phyloP scores from a whole-genome alignment of 2,888 invertebrate species.

The Smittia aterrima region DNA sequence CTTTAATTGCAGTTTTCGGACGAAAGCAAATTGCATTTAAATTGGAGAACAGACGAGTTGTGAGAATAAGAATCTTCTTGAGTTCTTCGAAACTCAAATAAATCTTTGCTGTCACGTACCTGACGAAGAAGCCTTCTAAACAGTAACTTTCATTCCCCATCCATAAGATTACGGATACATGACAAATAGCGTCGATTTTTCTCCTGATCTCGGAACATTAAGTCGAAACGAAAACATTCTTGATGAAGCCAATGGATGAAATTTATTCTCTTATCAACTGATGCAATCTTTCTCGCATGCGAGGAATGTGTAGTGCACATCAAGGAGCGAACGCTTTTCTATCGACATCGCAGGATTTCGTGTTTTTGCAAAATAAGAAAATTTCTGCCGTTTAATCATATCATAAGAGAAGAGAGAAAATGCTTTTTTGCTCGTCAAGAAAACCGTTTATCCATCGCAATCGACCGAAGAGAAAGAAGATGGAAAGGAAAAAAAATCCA shows the following conservation, averaged over 20 bases:
- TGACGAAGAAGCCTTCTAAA: too few relatives aligned
- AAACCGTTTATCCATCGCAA: constrained; percentile 8
- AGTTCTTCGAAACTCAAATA: too few relatives aligned
- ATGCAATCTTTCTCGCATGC: neutral
- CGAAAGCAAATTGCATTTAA: neutral
- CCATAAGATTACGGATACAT: neutral
- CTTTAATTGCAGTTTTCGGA: neutral
- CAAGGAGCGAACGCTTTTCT: neutral
- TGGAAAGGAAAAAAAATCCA: constrained; percentile 31
- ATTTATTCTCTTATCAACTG: neutral
- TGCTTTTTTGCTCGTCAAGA: neutral
- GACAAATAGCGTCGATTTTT: constrained; percentile 4
- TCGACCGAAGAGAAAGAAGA: constrained; percentile 6
- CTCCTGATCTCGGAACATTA: neutral
- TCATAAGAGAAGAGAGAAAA: constrained; percentile 17
- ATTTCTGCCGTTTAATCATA: constrained; percentile 35
- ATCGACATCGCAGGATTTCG: neutral
- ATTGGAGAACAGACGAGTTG: neutral
- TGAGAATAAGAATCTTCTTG: too few relatives aligned
- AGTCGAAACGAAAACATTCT: neutral
- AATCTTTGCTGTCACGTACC: too few relatives aligned
- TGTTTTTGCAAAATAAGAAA: constrained; percentile 18
- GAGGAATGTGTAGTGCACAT: neutral
- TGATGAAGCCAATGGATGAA: neutral
- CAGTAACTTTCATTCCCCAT: neutral